Conservation (phyloP, 2,888 invertebrate species). For the Drosophila prostipennis region DNA sequence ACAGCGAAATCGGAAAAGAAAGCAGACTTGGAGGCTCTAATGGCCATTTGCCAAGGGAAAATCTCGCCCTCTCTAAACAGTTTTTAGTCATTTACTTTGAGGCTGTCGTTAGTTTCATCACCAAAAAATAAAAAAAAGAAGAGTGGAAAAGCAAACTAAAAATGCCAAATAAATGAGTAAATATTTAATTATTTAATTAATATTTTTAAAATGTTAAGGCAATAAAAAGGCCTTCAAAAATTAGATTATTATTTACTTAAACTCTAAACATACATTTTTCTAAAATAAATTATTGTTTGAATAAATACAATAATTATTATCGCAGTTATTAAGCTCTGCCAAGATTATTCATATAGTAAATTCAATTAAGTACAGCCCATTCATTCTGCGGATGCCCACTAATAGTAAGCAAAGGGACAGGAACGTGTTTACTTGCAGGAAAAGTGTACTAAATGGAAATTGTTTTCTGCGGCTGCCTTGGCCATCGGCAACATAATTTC, state of each 20-base stretch:
- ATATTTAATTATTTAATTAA: too few relatives aligned
- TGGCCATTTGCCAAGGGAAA: constrained; percentile 5
- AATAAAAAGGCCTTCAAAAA: too few relatives aligned
- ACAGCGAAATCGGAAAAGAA: constrained; percentile 48
- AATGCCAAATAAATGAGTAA: constrained; percentile 17
- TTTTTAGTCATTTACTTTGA: constrained; percentile 59
- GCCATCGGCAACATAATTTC: constrained; percentile 70
- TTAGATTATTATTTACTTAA: too few relatives aligned
- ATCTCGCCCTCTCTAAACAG: constrained; percentile 10
- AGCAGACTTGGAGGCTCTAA: constrained; percentile 18
- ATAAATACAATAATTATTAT: too few relatives aligned
- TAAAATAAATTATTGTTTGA: too few relatives aligned
- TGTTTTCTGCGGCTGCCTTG: constrained; percentile 66
- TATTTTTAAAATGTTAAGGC: too few relatives aligned
- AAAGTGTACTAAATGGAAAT: constrained; percentile 72
- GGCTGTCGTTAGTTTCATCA: constrained; percentile 52
- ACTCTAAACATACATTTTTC: too few relatives aligned
- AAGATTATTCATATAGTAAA: background rate
- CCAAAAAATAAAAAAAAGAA: constrained; percentile 1
- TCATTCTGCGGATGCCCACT: too few relatives aligned
- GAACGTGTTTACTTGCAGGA: constrained; percentile 65
- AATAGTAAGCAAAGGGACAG: constrained; percentile 1
- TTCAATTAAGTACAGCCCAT: background rate
- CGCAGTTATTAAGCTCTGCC: too few relatives aligned
- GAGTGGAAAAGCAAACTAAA: constrained; percentile 21